Evolutionary conservation across 2,888 invertebrate genomes (phyloP).

Genomic region (Norana najaformis): DNA sequence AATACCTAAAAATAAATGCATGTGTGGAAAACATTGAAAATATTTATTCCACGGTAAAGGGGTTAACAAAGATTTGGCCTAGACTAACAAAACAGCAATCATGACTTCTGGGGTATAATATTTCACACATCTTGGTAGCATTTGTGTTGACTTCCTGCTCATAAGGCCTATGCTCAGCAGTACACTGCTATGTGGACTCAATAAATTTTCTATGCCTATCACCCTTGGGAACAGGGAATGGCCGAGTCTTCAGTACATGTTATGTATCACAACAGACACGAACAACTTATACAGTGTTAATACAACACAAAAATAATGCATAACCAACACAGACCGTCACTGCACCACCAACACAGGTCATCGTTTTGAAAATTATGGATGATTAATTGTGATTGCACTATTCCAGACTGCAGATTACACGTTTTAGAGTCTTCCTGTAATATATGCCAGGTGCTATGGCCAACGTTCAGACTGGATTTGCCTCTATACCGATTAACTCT

Average conservation of each 20-base stretch:
- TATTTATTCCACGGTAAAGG: too few relatives aligned
- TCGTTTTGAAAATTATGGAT: not conserved
- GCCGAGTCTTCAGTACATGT: not conserved
- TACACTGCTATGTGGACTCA: not conserved
- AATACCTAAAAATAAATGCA: too few relatives aligned
- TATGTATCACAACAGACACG: not conserved
- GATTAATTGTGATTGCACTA: not conserved
- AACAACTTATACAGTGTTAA: not conserved
- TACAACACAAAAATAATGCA: not conserved
- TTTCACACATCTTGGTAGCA: not conserved
- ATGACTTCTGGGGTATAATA: not conserved
- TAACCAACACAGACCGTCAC: not conserved
- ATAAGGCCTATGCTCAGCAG: not conserved
- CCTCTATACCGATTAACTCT: not conserved
- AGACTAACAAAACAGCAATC: not conserved
- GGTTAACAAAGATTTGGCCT: conserved; percentile 13
- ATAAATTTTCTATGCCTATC: not conserved
- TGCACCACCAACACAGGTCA: not conserved
- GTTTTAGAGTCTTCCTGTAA: not conserved
- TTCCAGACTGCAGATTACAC: not conserved
- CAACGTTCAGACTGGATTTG: too few relatives aligned
- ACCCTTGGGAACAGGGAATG: not conserved
- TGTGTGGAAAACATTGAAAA: too few relatives aligned
- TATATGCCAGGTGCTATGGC: not conserved
- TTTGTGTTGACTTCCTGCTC: not conserved